phyloP scores from a whole-genome alignment of 2,113 vertebrate species.

The Corythaixoides concolor region DNA sequence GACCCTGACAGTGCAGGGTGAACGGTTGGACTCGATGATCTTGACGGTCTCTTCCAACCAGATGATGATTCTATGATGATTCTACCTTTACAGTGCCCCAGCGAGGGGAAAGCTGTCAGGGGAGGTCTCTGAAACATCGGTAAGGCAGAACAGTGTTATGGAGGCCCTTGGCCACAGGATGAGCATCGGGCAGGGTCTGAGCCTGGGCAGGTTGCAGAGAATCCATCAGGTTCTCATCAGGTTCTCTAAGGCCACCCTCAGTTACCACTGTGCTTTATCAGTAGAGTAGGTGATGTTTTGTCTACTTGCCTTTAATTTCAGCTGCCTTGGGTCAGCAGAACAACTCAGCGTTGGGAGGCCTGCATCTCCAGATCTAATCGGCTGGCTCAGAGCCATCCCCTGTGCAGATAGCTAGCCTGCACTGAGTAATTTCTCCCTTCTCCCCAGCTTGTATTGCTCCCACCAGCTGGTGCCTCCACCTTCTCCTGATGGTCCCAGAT shows the following conservation, averaged over 20 bases:
- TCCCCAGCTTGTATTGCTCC: background rate
- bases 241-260: background rate
- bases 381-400: background rate
- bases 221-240: background rate
- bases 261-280: background rate
- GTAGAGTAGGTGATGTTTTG: background rate
- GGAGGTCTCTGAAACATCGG: background rate
- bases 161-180: fast-evolving
- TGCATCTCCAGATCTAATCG: background rate
- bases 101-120: background rate
- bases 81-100: background rate
- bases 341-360: background rate
- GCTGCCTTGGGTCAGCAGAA: background rate
- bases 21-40: too few relatives aligned
- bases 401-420: fast-evolving
- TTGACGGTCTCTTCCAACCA: too few relatives aligned
- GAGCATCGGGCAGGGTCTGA: background rate
- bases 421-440: background rate
- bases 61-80: too few relatives aligned
- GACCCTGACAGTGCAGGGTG: too few relatives aligned
- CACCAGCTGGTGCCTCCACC: fast-evolving
- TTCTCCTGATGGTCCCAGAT: background rate
- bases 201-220: background rate
- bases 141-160: background rate
- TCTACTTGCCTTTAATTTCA: conserved; percentile 9